A percentile compares a stretch with the other conserved stretches of the same genome.
These are phyloP conservation scores for Collichthys lucidus DNA, from an alignment of 2,113 vertebrate genomes.

Conservation along the genomic window DNA sequence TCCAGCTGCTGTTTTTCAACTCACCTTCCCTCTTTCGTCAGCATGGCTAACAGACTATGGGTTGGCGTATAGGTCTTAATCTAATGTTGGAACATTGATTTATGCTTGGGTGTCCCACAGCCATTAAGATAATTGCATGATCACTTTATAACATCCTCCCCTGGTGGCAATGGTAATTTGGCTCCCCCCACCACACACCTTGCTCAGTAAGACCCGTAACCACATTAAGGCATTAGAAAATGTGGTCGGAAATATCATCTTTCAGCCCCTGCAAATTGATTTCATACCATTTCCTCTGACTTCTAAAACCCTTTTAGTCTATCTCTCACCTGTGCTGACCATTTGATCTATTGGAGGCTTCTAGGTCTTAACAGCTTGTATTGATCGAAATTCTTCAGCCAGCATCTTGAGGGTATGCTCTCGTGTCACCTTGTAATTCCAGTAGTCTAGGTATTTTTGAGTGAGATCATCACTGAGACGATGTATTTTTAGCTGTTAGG, in stretches of 20 bases:
- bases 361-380: slow-evolving; percentile 75
- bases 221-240: slow-evolving; percentile 74
- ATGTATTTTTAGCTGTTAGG: slow-evolving; percentile 58
- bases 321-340: slow-evolving; percentile 72
- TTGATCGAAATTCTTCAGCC: slow-evolving; percentile 70
- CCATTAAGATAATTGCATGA: slow-evolving; percentile 87
- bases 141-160: slow-evolving; percentile 84
- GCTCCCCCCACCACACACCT: slow-evolving; percentile 40
- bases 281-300: slow-evolving; percentile 75
- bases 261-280: slow-evolving; percentile 79
- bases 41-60: slow-evolving; percentile 52
- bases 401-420: slow-evolving; percentile 55
- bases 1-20: slow-evolving; percentile 43
- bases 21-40: slow-evolving; percentile 30
- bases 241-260: slow-evolving; percentile 77
- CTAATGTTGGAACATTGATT: slow-evolving; percentile 84
- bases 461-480: slow-evolving; percentile 60
- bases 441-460: slow-evolving; percentile 57
- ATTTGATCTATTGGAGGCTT: slow-evolving; percentile 75
- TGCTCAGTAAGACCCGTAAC: slow-evolving; percentile 72
- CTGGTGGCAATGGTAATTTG: slow-evolving; percentile 73
- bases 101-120: slow-evolving; percentile 80
- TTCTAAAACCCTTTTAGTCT: slow-evolving; percentile 75
- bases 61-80: slow-evolving; percentile 68
- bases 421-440: slow-evolving; percentile 74